Conservation (phyloP, 2,113 vertebrate genomes). For the Syngnathus typhle region DNA sequence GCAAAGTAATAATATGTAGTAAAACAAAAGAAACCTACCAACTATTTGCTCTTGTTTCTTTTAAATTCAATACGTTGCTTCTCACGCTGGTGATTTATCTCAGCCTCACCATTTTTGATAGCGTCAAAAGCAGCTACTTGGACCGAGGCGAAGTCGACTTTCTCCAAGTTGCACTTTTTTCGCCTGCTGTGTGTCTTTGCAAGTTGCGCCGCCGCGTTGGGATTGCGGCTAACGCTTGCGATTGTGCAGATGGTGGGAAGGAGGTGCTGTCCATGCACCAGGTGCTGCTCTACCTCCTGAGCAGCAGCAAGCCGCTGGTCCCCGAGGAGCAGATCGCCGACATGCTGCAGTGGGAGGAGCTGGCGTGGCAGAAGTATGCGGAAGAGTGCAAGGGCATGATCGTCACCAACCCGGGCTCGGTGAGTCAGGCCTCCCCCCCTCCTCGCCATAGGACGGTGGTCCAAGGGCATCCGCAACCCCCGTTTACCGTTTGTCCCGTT, state of each 20-base stretch:
- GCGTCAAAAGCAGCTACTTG: too few relatives aligned
- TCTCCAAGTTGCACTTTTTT: too few relatives aligned
- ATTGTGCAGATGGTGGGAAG: conserved; percentile 84
- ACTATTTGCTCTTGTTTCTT: neutral
- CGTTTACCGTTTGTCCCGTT: conserved; percentile 25
- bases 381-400: conserved; percentile 99
- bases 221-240: neutral
- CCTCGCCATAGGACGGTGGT: conserved; percentile 4
- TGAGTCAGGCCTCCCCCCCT: conserved; percentile 49
- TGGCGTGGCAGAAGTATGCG: conserved; percentile 97
- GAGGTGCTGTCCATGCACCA: conserved; percentile 99
- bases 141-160: too few relatives aligned
- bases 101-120: too few relatives aligned
- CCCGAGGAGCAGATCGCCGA: conserved; percentile 95
- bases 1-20: neutral
- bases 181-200: neutral
- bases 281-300: conserved; percentile 89
- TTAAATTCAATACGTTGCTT: too few relatives aligned
- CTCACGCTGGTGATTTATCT: too few relatives aligned
- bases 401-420: conserved; percentile 94
- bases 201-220: neutral
- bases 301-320: conserved; percentile 87
- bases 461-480: conserved; percentile 26
- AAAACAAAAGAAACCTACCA: neutral
- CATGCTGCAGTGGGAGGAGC: conserved; percentile 98